phyloP scores from a whole-genome alignment of 1,140 invertebrate species.

The Pantala flavescens region DNA sequence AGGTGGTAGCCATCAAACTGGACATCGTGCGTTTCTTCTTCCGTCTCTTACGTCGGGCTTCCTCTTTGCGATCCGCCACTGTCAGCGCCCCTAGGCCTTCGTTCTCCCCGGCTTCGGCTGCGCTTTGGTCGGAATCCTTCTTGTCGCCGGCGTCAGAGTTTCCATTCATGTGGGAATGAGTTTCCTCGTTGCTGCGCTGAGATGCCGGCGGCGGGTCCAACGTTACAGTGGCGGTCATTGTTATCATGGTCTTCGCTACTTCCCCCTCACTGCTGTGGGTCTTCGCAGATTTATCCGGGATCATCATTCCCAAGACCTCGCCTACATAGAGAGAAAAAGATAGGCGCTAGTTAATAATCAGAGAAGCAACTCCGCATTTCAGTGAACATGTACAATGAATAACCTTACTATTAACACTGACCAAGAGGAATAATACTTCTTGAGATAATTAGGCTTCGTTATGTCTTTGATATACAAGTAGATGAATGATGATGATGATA shows the following conservation, averaged over 20 bases:
- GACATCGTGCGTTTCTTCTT: slow-evolving; percentile 81
- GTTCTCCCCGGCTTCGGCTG: neutral
- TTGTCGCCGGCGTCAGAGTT: neutral
- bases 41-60: slow-evolving; percentile 70
- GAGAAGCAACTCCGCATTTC: no score
- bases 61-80: slow-evolving; percentile 53
- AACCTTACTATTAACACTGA: no score
- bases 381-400: no score
- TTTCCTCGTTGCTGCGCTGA: neutral
- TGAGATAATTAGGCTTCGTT: no score
- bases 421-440: no score
- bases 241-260: neutral
- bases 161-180: neutral
- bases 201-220: neutral
- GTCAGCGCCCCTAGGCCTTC: neutral
- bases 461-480: no score
- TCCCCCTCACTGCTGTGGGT: neutral
- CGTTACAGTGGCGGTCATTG: neutral
- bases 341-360: no score
- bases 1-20: slow-evolving; percentile 74
- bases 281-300: neutral
- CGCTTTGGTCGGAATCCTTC: neutral
- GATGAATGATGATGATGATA: no score
- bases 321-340: neutral
- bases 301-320: slow-evolving; percentile 4